phyloP scores from a whole-genome alignment of 1,140 invertebrate species.

The Sitobion miscanthi region DNA sequence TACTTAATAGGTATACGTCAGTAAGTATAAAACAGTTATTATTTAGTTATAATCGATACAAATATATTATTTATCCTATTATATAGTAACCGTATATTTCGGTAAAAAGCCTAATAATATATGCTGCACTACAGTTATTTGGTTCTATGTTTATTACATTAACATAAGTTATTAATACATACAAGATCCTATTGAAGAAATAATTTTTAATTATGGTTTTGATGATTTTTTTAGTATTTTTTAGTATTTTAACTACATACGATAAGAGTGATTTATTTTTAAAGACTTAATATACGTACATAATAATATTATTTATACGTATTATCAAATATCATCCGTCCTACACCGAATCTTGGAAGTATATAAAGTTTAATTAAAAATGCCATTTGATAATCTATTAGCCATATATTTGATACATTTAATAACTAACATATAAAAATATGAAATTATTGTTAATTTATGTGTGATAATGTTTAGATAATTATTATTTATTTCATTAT shows the following conservation, averaged over 20 bases:
- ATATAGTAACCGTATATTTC: neutral
- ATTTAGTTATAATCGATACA: too few species aligned
- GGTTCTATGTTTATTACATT: neutral
- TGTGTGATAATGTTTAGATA: neutral
- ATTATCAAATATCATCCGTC: neutral
- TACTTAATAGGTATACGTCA: neutral
- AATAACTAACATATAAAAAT: neutral
- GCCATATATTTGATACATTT: neutral
- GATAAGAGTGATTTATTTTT: neutral
- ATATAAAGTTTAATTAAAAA: neutral
- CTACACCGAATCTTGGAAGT: neutral
- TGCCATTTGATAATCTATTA: neutral
- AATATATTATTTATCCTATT: neutral
- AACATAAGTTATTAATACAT: neutral
- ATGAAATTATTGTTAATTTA: neutral
- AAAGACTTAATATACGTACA: neutral
- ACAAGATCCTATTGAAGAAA: neutral
- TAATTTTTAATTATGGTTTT: neutral
- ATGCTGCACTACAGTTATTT: neutral
- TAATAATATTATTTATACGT: neutral
- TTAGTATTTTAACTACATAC: neutral
- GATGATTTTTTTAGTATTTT: neutral
- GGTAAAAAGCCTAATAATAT: neutral
- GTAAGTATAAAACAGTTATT: neutral
- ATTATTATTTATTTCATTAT: neutral